These are phyloP conservation scores for Loxodonta africana DNA, from an alignment of 2,113 vertebrate genomes.

Conservation along the genomic window DNA sequence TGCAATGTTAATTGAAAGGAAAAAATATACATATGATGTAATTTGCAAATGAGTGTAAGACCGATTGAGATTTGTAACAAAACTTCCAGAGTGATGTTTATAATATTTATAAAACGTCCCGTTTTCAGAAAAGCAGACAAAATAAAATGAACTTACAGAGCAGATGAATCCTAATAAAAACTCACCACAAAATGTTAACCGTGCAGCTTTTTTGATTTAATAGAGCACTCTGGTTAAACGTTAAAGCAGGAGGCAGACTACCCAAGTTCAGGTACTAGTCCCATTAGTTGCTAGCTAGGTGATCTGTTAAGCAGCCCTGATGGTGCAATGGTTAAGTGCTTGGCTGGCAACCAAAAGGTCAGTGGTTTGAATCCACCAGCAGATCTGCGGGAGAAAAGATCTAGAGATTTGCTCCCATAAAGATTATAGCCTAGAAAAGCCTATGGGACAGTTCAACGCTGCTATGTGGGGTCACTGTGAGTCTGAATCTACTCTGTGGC, in stretches of 20 bases:
- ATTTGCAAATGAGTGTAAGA: constrained; percentile 36
- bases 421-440: neutral
- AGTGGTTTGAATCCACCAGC: neutral
- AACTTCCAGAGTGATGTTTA: constrained; percentile 27
- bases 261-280: neutral
- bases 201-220: neutral
- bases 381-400: neutral
- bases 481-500: neutral
- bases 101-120: neutral
- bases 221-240: neutral
- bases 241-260: neutral
- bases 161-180: constrained; percentile 6
- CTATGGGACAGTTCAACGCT: neutral
- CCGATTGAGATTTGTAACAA: neutral
- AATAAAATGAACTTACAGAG: constrained; percentile 6
- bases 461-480: neutral
- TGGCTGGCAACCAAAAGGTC: neutral
- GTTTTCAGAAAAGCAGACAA: constrained; percentile 41
- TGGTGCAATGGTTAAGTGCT: neutral
- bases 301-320: neutral
- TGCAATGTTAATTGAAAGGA: constrained; percentile 20
- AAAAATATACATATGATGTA: neutral
- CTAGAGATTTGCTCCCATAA: neutral
- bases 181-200: neutral
- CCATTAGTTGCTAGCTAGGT: neutral